These are phyloP conservation scores for Cactoblastis cactorum DNA, from an alignment of 2,888 invertebrate genomes.

Conservation along the genomic window DNA sequence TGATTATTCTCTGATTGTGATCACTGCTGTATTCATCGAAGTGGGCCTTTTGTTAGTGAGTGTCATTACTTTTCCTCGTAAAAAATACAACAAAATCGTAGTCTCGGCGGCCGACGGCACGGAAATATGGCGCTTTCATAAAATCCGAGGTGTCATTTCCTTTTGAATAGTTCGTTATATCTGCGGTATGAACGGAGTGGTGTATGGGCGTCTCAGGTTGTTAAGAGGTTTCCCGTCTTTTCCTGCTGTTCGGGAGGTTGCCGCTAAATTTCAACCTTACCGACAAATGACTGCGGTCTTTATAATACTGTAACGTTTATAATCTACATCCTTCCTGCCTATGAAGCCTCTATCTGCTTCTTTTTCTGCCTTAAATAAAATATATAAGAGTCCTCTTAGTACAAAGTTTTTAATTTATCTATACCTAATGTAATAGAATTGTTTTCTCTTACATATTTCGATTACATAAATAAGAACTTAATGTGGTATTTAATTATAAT, in stretches of 20 bases:
- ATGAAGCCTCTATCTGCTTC: neutral
- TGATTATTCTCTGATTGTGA: slow-evolving; percentile 29
- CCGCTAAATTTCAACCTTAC: slow-evolving; percentile 55
- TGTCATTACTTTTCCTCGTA: slow-evolving; percentile 16
- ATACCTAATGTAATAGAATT: too few species aligned
- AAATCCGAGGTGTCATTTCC: slow-evolving; percentile 63
- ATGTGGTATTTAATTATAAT: too few species aligned
- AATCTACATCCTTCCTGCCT: slow-evolving; percentile 27
- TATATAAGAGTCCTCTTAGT: too few species aligned
- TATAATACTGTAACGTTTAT: slow-evolving; percentile 56
- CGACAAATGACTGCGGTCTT: slow-evolving; percentile 61
- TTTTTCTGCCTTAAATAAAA: neutral
- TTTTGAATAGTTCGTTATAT: slow-evolving; percentile 67
- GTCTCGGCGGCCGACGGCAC: slow-evolving; percentile 23
- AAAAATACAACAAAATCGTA: slow-evolving; percentile 23
- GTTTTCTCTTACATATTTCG: too few species aligned
- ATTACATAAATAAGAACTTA: too few species aligned
- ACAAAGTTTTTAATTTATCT: too few species aligned
- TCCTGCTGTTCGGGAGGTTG: slow-evolving; percentile 45
- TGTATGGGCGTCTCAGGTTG: slow-evolving; percentile 53
- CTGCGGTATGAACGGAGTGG: slow-evolving; percentile 33
- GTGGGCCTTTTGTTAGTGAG: slow-evolving; percentile 17
- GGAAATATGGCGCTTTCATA: slow-evolving; percentile 55
- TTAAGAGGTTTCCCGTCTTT: slow-evolving; percentile 39
- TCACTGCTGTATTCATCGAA: slow-evolving; percentile 21